phyloP scores from a whole-genome alignment of 1,140 invertebrate species.

The Bombus turneri region DNA sequence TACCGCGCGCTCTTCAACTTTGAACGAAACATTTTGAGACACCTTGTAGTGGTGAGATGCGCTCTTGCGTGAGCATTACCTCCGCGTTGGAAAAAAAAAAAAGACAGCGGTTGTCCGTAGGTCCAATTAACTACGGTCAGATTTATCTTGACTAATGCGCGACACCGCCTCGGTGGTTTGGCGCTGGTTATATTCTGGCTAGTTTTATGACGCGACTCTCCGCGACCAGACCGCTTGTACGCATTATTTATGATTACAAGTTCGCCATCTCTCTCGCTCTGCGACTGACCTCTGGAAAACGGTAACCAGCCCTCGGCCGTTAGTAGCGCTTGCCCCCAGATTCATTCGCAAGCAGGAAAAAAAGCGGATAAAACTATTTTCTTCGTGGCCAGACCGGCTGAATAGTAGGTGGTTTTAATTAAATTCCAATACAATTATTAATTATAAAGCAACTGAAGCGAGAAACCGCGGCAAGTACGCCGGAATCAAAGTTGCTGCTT shows the following conservation, averaged over 20 bases:
- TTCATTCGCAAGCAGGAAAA: not conserved
- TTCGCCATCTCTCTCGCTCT: not conserved
- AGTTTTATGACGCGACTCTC: slow-evolving; percentile 54
- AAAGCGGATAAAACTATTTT: slow-evolving; percentile 6
- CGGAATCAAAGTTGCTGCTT: not conserved
- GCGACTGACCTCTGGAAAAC: not conserved
- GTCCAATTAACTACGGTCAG: slow-evolving; percentile 62
- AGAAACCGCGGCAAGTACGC: not conserved
- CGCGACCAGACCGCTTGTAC: slow-evolving; percentile 14
- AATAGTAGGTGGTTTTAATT: not conserved
- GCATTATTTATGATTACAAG: slow-evolving; percentile 61
- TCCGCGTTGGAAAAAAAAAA: not conserved
- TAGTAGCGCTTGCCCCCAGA: not conserved
- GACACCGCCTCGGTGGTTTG: slow-evolving; percentile 46
- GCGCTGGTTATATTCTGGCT: slow-evolving; percentile 33
- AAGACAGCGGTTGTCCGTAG: slow-evolving; percentile 44
- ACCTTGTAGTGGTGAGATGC: not conserved
- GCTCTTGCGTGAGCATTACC: not conserved
- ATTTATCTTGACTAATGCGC: slow-evolving; percentile 63
- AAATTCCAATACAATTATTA: slow-evolving; percentile 32
- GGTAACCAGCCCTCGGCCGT: not conserved
- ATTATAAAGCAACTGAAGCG: slow-evolving; percentile 2
- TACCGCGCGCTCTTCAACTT: not conserved
- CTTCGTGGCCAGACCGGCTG: not conserved
- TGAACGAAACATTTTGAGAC: accelerated